Evolutionary conservation across 1,140 invertebrate genomes (phyloP).

Genomic region (Telenomus remus): DNA sequence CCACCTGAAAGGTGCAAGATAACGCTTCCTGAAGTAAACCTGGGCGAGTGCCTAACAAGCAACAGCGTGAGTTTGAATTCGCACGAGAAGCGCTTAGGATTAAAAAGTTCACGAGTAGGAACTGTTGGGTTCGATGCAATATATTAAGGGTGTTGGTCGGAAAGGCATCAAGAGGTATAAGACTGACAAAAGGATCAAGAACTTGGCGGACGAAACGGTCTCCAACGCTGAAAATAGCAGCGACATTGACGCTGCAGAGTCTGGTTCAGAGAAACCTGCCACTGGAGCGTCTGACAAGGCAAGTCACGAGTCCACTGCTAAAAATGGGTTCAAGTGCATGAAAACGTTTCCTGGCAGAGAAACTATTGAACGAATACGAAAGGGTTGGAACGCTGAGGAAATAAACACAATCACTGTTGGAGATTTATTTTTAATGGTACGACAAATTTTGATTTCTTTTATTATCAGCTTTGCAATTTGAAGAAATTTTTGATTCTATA

Average conservation of each 20-base stretch:
- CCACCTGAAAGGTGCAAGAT: constrained; percentile 78
- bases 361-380: constrained; percentile 78
- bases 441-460: not conserved
- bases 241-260: constrained; percentile 68
- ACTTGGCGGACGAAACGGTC: constrained; percentile 57
- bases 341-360: constrained; percentile 71
- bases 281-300: constrained; percentile 29
- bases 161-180: constrained; percentile 72
- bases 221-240: constrained; percentile 66
- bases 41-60: constrained; percentile 84
- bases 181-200: constrained; percentile 65
- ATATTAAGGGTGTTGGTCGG: constrained; percentile 70
- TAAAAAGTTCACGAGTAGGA: constrained; percentile 72
- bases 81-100: constrained; percentile 81
- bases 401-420: constrained; percentile 88
- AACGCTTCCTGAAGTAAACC: constrained; percentile 81
- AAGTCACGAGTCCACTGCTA: constrained; percentile 39
- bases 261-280: constrained; percentile 62
- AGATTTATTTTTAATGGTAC: constrained; percentile 92
- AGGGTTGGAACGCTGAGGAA: constrained; percentile 87
- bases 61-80: constrained; percentile 84
- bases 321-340: constrained; percentile 49
- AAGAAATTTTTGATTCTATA: too few species aligned
- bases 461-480: too few species aligned
- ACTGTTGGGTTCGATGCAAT: constrained; percentile 69